Evolutionary conservation across 2,113 vertebrate species (phyloP).

Genomic region (Pardalotus punctatus): DNA sequence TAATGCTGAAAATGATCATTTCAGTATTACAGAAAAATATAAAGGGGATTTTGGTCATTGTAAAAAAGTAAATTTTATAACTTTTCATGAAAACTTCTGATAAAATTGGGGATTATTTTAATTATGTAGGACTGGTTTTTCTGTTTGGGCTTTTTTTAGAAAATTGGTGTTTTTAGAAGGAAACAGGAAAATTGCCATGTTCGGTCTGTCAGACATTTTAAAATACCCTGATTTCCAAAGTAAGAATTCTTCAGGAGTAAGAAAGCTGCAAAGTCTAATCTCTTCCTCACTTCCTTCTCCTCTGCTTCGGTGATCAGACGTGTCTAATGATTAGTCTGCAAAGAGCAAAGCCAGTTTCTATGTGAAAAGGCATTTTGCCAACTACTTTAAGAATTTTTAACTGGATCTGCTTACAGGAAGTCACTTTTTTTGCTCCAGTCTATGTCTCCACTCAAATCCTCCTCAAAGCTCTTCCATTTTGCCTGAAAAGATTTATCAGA

Average conservation of each 20-base stretch:
- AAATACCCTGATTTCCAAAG: background rate
- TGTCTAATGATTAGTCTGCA: background rate
- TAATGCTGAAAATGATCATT: background rate
- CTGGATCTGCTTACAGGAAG: conserved; percentile 8
- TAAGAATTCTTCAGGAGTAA: background rate
- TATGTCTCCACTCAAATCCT: background rate
- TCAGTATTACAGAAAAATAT: background rate
- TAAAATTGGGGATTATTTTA: background rate
- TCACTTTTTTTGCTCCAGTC: background rate
- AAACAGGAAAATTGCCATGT: background rate
- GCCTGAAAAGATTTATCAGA: conserved; percentile 9
- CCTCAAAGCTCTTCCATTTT: conserved; percentile 28
- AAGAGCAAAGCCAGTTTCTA: background rate
- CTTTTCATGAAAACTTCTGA: background rate
- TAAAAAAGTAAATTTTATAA: background rate
- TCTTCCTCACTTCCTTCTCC: conserved; percentile 54
- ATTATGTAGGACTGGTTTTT: background rate
- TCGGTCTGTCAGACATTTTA: background rate
- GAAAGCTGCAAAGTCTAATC: conserved; percentile 7
- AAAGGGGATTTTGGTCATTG: background rate
- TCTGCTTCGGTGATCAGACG: conserved; percentile 1
- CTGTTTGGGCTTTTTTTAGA: background rate
- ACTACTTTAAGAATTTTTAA: background rate
- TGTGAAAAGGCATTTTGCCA: conserved; percentile 26
- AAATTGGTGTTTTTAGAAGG: background rate